Percentiles rank a stretch among this genome's conserved stretches.
Evolutionary conservation across 2,797 vertebrate species (phyloP).

Genomic region (Xyrichtys novacula): DNA sequence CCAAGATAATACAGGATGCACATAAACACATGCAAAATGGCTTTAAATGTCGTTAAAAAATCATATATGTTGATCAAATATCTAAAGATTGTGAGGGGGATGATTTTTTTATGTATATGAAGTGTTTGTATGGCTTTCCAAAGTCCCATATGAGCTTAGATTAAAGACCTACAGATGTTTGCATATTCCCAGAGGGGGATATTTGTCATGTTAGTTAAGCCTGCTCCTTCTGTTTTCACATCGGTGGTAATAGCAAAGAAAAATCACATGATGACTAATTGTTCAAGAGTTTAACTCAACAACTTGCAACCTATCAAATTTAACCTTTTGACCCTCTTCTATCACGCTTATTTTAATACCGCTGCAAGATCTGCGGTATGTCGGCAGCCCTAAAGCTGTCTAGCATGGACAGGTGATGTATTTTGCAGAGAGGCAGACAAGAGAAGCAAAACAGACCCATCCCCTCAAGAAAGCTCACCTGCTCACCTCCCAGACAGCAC

Average conservation of each 20-base stretch:
- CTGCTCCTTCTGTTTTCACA: slow-evolving; percentile 56
- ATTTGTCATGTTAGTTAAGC: slow-evolving; percentile 47
- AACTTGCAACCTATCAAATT: slow-evolving; percentile 10
- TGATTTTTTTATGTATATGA: neutral
- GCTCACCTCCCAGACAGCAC: slow-evolving; percentile 34
- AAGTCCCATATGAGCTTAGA: slow-evolving; percentile 29
- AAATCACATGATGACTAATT: slow-evolving; percentile 3
- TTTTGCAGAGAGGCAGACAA: slow-evolving; percentile 37
- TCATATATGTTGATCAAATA: slow-evolving; percentile 9
- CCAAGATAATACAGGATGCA: slow-evolving; percentile 20
- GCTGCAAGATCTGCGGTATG: neutral
- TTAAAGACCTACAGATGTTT: slow-evolving; percentile 53
- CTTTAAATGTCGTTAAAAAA: slow-evolving; percentile 6
- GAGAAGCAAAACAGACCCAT: slow-evolving; percentile 44
- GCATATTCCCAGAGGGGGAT: slow-evolving; percentile 49
- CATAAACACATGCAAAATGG: neutral
- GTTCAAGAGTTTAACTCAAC: slow-evolving; percentile 13
- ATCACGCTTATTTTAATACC: slow-evolving; percentile 23
- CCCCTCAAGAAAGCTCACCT: slow-evolving; percentile 47
- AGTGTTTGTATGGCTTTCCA: neutral
- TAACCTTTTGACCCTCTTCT: slow-evolving; percentile 27
- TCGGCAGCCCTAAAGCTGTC: slow-evolving; percentile 20
- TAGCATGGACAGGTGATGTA: slow-evolving; percentile 24
- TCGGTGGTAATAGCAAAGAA: slow-evolving; percentile 41
- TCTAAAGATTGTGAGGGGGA: slow-evolving; percentile 2